Base-by-base conservation (phyloP, 1,140 invertebrate species). In the Drosophila pandora region DNA sequence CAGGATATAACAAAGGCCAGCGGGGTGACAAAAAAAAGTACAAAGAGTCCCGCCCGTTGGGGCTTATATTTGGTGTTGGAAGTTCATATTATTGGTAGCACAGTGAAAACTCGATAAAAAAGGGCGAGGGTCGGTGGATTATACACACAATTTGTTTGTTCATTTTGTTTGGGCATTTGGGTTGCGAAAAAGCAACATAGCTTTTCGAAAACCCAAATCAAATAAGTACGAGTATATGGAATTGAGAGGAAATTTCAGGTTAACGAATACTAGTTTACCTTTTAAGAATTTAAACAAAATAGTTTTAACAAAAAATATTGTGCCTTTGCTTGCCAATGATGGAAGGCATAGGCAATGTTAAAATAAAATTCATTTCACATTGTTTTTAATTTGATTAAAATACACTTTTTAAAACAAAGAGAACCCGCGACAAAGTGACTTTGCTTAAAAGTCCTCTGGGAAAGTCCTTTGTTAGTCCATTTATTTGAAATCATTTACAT, bases 401-500 rank as follows among this genome's bases (percentile, higher is more conserved):
- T 57, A 43, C 17, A 43, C 21, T 12, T 59, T n/a, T 6, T 23
- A 25, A 47, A 48, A 25, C 4, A 21, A 6, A 5, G 13, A 2
- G 12, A 28, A 13, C 39, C 41, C 13, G n/a, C 3, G 7, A 23
- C 6, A 2, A 30, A 47, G 39, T n/a, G 39, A 68, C 17, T 28
- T 68, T 30, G 12, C 23, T n/a, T n/a, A 47, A 43, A 21, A 21
- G 30, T 25, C 34, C 47, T n/a, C 28, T 28, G 12, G 3, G 21
- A 37, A 22, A 32, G 30, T 8, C 47, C 50, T 64, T 75, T 49
- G 48, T 30, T 43, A 52, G 13, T 32, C 48, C 50, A 28, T 65
- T 43, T 56, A 81, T 76, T 87, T 81, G 56, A 55, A 81, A 64
- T 78, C 43, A 81, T 85, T 85, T 85, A 67, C 81, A 85, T 87